Evolutionary conservation across 2,113 vertebrate genomes (phyloP).

Genomic region (Chaenocephalus aceratus): DNA sequence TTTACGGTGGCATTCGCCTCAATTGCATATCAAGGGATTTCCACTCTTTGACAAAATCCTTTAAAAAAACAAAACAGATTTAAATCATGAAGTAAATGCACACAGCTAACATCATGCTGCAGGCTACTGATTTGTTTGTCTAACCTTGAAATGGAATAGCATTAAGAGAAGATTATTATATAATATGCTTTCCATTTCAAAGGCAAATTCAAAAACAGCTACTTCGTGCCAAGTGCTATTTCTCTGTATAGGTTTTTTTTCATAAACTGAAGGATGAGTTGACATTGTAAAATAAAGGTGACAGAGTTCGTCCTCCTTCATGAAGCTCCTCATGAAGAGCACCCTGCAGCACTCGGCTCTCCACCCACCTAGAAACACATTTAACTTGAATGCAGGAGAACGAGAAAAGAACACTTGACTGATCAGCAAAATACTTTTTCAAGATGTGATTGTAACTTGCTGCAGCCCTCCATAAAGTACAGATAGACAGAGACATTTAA

Average conservation of each 20-base stretch:
- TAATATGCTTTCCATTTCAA: conserved; percentile 8
- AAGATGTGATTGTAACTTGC: conserved; percentile 1
- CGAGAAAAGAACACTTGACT: conserved; percentile 21
- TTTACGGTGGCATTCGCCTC: too few species aligned
- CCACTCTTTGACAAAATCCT: too few species aligned
- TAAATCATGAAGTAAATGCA: conserved; percentile 22
- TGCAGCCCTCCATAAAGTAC: conserved; percentile 12
- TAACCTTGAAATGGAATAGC: neutral
- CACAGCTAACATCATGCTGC: conserved; percentile 2
- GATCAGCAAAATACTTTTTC: conserved; percentile 21
- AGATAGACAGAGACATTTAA: neutral
- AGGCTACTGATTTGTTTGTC: conserved; percentile 1
- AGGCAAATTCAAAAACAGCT: conserved; percentile 3
- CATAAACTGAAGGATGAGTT: conserved; percentile 10
- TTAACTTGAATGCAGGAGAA: conserved; percentile 34
- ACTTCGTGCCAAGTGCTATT: neutral
- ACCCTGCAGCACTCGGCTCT: conserved; percentile 49
- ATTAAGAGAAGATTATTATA: neutral
- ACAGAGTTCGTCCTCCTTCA: conserved; percentile 26
- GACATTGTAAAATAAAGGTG: conserved; percentile 53
- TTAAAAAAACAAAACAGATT: conserved; percentile 18
- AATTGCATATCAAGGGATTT: too few species aligned
- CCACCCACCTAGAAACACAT: conserved; percentile 56
- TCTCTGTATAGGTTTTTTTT: conserved; percentile 3
- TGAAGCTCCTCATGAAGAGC: conserved; percentile 37